Evolutionary conservation across 2,797 vertebrate species (phyloP).

Genomic region (Rhyacichthys aspro): DNA sequence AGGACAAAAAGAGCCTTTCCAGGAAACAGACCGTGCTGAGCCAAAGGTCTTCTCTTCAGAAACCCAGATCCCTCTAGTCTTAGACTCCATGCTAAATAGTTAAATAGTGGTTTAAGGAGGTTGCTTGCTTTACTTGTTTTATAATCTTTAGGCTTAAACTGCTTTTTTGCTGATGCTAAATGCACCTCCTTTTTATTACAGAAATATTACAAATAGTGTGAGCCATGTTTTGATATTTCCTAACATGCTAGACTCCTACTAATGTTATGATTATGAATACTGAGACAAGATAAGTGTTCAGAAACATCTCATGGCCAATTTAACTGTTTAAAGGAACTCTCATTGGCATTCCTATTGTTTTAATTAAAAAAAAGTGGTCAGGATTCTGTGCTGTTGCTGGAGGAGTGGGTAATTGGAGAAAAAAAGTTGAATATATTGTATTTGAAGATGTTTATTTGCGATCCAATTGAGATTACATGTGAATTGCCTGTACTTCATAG

Average conservation of each 20-base stretch:
- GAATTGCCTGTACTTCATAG: conserved; percentile 5
- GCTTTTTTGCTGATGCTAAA: conserved; percentile 29
- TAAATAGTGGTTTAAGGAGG: conserved; percentile 18
- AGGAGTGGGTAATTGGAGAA: too few relatives aligned
- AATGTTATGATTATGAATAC: too few relatives aligned
- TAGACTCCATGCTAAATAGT: conserved; percentile 20
- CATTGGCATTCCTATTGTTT: too few relatives aligned
- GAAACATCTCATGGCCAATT: too few relatives aligned
- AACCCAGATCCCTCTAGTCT: conserved; percentile 29
- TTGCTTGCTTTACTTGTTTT: conserved; percentile 37
- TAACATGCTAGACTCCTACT: not conserved
- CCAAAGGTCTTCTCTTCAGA: conserved; percentile 38
- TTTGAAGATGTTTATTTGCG: too few relatives aligned
- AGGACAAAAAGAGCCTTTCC: conserved; percentile 48
- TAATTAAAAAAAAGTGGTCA: too few relatives aligned
- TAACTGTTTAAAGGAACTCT: too few relatives aligned
- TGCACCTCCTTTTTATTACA: conserved; percentile 11
- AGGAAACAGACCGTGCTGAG: conserved; percentile 36
- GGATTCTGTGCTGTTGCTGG: too few relatives aligned
- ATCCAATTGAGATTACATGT: conserved; percentile 1
- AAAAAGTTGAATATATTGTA: too few relatives aligned
- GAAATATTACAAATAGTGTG: conserved; percentile 35
- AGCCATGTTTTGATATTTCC: conserved; percentile 32
- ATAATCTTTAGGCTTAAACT: too few relatives aligned
- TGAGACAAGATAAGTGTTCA: too few relatives aligned